These are phyloP conservation scores for Acanthopagrus latus DNA, from an alignment of 2,797 vertebrate genomes.

Conservation along the genomic window DNA sequence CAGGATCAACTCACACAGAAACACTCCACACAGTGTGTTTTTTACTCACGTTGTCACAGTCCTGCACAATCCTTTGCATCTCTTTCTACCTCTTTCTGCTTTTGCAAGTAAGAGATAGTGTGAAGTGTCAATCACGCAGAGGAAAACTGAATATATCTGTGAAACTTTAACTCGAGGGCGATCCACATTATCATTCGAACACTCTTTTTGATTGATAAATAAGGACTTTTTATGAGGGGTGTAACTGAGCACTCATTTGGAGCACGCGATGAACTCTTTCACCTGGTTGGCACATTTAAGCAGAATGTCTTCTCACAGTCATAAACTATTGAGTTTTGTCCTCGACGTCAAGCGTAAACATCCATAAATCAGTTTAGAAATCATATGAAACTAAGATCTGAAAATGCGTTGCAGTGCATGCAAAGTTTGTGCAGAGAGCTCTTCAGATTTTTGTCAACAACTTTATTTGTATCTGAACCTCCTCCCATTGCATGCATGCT, in stretches of 20 bases:
- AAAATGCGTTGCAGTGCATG: not conserved
- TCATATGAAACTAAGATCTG: not conserved
- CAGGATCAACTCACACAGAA: not conserved
- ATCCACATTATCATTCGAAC: not conserved
- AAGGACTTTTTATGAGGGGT: not conserved
- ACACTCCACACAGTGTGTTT: not conserved
- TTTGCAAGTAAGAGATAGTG: not conserved
- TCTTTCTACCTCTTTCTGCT: no score
- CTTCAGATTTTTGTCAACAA: not conserved
- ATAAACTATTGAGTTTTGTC: not conserved
- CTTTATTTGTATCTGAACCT: not conserved
- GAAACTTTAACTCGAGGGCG: no score
- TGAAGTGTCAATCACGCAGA: not conserved
- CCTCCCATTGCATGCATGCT: no score
- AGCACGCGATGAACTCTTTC: not conserved
- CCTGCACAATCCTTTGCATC: conserved; percentile 19
- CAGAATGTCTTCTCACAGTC: not conserved
- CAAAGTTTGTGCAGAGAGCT: not conserved
- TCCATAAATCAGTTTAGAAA: not conserved
- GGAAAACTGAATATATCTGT: not conserved
- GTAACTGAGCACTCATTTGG: not conserved
- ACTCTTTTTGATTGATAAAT: not conserved
- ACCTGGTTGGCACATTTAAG: not conserved
- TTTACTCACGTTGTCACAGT: conserved; percentile 9
- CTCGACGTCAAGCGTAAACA: not conserved